Base-by-base conservation (phyloP, 1,140 invertebrate species). In the Heliconius eleuchia region DNA sequence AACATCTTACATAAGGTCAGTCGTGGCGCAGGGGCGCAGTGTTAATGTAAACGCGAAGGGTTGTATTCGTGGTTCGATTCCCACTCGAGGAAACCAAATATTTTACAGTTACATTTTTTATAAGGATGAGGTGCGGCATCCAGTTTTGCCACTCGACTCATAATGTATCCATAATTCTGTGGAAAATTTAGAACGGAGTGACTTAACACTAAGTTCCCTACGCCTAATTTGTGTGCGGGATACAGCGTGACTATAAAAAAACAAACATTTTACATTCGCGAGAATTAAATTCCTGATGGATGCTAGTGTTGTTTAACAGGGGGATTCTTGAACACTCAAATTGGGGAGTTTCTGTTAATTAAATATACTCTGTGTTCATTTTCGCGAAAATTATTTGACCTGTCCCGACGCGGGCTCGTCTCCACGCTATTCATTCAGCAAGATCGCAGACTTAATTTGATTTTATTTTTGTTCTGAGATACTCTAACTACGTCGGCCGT, bases 381-480 rank as follows among this genome's bases (percentile, higher is more conserved):
- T 94, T 91, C 87, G 83, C 89, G 87, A 89, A 82, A 93, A 94
- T 93, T 92, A 93, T 94, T 93, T 92, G 92, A 93, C 90, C 87
- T 92, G 80, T 84, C 80, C 83, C 88, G 87, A 88, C 86, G 85
- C 84, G 80, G 86, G 85, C 73, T 86, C 85, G 84, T 89, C 90
- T 89, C 80, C 79, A 80, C 72, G 84, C 86, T 84, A 91, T 91
- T 90, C 88, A 87, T 91, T 88, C 79, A 81, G 82, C 78, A 81
- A 87, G 82, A 89, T 88, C 79, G 81, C 82, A 78, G 79, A 85
- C 83, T 89, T 85, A 87, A 87, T 89, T 90, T 90, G 82, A 88
- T 88, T 89, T 88, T 84, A 88, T 88, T 89, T 92, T 90, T 76
- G 52, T 70, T 37, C 50, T 73, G 39, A n/a, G 76, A 81, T 81